Conservation (phyloP, 2,888 invertebrate genomes). For the Euzetes globulus region DNA sequence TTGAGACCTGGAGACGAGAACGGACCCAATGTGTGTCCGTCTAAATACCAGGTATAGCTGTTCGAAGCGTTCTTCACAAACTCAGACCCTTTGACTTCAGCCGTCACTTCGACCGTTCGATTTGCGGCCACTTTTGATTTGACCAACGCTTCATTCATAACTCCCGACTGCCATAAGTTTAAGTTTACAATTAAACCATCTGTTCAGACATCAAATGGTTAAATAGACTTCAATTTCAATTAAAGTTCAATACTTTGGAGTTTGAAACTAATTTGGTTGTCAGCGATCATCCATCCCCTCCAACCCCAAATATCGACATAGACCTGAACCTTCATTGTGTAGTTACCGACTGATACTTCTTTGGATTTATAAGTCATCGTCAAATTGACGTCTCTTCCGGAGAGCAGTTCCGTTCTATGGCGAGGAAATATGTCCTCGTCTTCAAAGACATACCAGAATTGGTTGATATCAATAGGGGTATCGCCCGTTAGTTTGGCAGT, state of each 20-base stretch:
- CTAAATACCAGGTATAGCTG: neutral
- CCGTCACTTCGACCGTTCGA: neutral
- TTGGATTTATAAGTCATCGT: neutral
- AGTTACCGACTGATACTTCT: neutral
- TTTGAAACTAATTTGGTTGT: neutral
- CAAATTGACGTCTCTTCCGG: neutral
- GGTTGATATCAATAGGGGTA: neutral
- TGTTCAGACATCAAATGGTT: neutral
- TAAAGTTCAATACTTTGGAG: conserved; percentile 4
- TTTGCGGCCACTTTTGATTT: conserved; percentile 11
- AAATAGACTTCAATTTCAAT: neutral
- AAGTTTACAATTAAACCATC: neutral
- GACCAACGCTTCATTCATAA: neutral
- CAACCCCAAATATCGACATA: conserved; percentile 4
- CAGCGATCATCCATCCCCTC: conserved; percentile 28
- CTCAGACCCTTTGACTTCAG: neutral
- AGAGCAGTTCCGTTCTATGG: neutral
- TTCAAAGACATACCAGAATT: conserved; percentile 31
- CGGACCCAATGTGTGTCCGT: neutral
- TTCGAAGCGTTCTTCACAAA: conserved; percentile 2
- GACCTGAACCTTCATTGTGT: conserved; percentile 29
- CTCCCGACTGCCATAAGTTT: neutral
- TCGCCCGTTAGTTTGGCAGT: conserved; percentile 53
- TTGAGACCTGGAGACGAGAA: neutral
- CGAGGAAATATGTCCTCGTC: conserved; percentile 27